Evolutionary conservation across 2,113 vertebrate species (phyloP).

Genomic region (Grallaria varia): DNA sequence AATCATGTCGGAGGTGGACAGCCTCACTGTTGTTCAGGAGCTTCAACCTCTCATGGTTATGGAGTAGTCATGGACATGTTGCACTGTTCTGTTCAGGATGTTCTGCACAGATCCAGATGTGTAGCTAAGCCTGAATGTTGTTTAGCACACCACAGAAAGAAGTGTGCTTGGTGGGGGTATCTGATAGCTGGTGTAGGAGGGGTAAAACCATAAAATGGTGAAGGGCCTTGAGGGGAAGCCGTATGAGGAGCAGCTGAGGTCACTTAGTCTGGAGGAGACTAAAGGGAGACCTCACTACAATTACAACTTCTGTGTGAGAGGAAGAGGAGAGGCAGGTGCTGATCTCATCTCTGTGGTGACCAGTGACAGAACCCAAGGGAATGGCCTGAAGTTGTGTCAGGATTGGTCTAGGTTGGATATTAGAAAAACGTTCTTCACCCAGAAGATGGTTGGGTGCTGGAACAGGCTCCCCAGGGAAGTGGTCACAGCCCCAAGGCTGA

Average conservation of each 20-base stretch:
- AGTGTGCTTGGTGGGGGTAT: background rate
- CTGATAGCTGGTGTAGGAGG: background rate
- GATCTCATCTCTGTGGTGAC: background rate
- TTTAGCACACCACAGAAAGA: background rate
- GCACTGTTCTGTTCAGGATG: background rate
- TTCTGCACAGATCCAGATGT: background rate
- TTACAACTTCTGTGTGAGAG: background rate
- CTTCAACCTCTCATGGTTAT: background rate
- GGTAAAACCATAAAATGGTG: background rate
- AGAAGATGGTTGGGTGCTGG: background rate
- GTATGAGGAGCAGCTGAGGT: background rate
- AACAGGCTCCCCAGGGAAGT: background rate
- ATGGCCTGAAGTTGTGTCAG: background rate
- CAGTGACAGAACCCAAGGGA: background rate
- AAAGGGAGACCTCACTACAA: background rate
- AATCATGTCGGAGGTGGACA: background rate
- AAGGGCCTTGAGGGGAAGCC: background rate
- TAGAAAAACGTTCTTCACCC: background rate
- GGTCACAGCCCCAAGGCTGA: background rate
- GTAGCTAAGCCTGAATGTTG: background rate
- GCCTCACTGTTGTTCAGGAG: background rate
- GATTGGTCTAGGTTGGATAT: background rate
- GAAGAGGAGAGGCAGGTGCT: background rate
- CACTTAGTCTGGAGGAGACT: background rate
- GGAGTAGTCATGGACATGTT: background rate